These are phyloP conservation scores for Lacerta bilineata DNA, from an alignment of 2,797 vertebrate species.

Conservation along the genomic window DNA sequence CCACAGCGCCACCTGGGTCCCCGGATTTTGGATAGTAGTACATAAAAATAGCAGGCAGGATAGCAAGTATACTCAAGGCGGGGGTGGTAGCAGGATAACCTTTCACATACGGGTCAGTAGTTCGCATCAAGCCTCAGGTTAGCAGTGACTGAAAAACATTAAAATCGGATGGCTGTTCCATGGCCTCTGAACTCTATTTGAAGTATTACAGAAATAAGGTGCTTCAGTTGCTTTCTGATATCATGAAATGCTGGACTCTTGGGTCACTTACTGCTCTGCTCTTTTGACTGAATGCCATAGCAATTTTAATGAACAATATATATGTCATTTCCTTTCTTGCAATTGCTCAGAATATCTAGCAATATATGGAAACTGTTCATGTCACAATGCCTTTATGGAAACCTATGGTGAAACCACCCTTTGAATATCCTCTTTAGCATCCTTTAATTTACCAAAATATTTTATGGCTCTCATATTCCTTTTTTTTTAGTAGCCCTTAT, in stretches of 20 bases:
- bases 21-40: neutral
- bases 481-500: neutral
- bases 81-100: slow-evolving; percentile 9
- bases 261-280: neutral
- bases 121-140: slow-evolving; percentile 32
- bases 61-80: neutral
- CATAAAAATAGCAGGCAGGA: slow-evolving; percentile 13
- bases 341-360: neutral
- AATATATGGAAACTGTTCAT: neutral
- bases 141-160: slow-evolving; percentile 25
- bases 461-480: neutral
- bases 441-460: neutral
- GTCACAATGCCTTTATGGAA: neutral
- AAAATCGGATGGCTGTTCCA: neutral
- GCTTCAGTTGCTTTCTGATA: neutral
- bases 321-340: neutral
- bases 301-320: neutral
- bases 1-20: no score
- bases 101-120: slow-evolving; percentile 10
- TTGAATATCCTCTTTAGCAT: neutral
- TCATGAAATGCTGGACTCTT: neutral
- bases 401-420: neutral
- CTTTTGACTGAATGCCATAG: slow-evolving; percentile 2
- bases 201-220: slow-evolving; percentile 16
- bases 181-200: neutral